Conservation (phyloP, 1,140 invertebrate genomes). For the Drosophila mayri region DNA sequence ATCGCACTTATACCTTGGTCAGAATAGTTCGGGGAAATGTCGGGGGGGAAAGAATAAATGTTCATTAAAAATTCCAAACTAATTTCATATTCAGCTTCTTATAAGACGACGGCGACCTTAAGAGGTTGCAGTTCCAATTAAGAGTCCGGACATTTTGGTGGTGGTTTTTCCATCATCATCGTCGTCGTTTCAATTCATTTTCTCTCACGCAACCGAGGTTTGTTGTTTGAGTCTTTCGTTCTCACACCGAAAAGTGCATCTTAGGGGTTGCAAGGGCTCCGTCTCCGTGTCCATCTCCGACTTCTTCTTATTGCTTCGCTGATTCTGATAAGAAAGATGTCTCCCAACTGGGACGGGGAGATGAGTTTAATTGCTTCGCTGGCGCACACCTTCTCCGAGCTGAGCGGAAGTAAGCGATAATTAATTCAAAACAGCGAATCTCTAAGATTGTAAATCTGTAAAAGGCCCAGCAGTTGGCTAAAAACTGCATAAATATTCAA, state of each 20-base stretch:
- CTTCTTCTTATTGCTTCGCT: conserved; percentile 45
- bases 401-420: conserved; percentile 71
- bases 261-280: conserved; percentile 49
- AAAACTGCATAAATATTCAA: conserved; percentile 76
- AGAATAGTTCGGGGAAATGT: conserved; percentile 49
- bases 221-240: conserved; percentile 78
- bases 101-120: conserved; percentile 70
- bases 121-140: conserved; percentile 76
- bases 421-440: conserved; percentile 77
- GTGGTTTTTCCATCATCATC: conserved; percentile 56
- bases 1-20: conserved; percentile 42
- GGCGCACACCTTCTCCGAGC: conserved; percentile 9
- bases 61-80: conserved; percentile 81
- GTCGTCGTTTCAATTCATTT: conserved; percentile 11
- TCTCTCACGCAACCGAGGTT: conserved; percentile 67
- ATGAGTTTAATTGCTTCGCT: conserved; percentile 32
- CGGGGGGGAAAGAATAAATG: conserved; percentile 64
- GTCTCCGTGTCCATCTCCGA: not conserved
- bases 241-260: conserved; percentile 32
- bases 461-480: conserved; percentile 30
- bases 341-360: conserved; percentile 27
- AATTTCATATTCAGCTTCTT: conserved; percentile 82
- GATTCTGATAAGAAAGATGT: conserved; percentile 67
- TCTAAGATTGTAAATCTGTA: conserved; percentile 79
- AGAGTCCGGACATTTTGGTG: conserved; percentile 58